Percentiles rank a stretch among this genome's conserved stretches.
phyloP scores from a whole-genome alignment of 2,888 invertebrate genomes.

The Campaea margaritaria region DNA sequence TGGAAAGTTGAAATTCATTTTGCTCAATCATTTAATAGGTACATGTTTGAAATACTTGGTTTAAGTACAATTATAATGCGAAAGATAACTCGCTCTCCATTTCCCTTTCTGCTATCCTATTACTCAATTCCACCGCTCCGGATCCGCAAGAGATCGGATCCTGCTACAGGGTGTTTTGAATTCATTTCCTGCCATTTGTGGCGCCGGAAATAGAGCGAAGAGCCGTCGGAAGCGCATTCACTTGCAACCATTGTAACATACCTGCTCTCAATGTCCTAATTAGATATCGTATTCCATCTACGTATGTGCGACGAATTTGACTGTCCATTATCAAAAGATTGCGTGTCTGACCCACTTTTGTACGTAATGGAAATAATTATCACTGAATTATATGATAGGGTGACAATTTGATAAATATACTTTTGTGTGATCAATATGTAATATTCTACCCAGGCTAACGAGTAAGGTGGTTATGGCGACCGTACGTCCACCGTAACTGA shows the following conservation, averaged over 20 bases:
- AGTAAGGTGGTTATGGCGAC: too few relatives aligned
- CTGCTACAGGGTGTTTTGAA: conserved; percentile 70
- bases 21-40: too few relatives aligned
- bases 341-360: too few relatives aligned
- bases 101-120: conserved; percentile 24
- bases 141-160: conserved; percentile 61
- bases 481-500: too few relatives aligned
- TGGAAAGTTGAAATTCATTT: too few relatives aligned
- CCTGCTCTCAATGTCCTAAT: conserved; percentile 22
- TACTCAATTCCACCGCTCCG: conserved; percentile 18
- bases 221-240: conserved; percentile 67
- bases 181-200: conserved; percentile 76
- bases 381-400: too few relatives aligned
- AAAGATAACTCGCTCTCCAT: conserved; percentile 5
- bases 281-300: conserved; percentile 15
- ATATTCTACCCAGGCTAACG: too few relatives aligned
- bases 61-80: neutral
- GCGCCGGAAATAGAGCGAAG: conserved; percentile 72
- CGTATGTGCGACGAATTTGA: neutral
- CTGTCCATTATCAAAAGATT: neutral
- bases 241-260: conserved; percentile 61
- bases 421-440: too few relatives aligned
- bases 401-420: too few relatives aligned
- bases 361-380: too few relatives aligned
- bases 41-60: too few relatives aligned